These are phyloP conservation scores for Miichthys miiuy DNA, from an alignment of 2,797 vertebrate genomes.

Conservation along the genomic window DNA sequence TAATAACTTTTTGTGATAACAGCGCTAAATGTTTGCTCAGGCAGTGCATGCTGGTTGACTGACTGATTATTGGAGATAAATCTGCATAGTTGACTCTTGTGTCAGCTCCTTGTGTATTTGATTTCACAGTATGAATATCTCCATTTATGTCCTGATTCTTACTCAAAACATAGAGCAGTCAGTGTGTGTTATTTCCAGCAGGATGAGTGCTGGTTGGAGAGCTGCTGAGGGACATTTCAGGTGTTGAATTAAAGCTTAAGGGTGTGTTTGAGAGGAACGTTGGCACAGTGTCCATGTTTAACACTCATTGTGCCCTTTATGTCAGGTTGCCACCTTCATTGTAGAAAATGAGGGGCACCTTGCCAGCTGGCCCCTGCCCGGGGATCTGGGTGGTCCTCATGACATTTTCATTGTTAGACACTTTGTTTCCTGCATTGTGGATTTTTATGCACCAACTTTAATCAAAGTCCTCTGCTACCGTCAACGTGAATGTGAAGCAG, in stretches of 20 bases:
- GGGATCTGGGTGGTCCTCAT: no score
- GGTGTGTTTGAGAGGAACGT: neutral
- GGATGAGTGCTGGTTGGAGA: neutral
- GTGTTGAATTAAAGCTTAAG: neutral
- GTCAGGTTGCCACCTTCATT: no score
- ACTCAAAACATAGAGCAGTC: neutral
- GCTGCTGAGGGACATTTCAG: neutral
- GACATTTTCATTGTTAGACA: no score
- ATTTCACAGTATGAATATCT: neutral
- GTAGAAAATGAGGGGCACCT: no score
- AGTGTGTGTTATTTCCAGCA: neutral
- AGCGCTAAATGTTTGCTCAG: neutral
- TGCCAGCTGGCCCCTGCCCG: no score
- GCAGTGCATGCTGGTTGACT: neutral
- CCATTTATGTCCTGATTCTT: neutral
- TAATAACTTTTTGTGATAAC: slow-evolving; percentile 20
- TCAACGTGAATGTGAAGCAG: no score
- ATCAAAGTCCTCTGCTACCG: no score
- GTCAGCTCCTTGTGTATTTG: neutral
- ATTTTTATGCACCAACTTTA: no score
- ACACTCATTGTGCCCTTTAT: neutral
- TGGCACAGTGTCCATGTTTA: neutral
- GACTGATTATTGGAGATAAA: neutral
- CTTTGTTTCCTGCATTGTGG: no score
- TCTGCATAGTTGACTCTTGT: neutral